Evolutionary conservation across 2,888 invertebrate genomes (phyloP), one percentile per base, ranked within the genome.

Genomic region (Drosophila heteroneura): DNA sequence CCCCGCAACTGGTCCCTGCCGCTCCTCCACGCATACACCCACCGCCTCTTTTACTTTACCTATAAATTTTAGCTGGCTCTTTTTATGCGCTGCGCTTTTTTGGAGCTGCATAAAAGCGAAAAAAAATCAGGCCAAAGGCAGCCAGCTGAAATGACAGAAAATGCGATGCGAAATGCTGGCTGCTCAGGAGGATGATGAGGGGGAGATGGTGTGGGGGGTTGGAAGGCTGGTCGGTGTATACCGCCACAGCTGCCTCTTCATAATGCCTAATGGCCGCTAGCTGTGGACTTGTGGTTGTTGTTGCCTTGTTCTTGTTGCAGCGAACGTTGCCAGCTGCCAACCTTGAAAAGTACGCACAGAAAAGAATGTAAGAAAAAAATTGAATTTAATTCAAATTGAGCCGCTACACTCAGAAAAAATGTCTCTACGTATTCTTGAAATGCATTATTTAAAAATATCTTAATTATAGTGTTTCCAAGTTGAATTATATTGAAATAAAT

Each of bases 381-480:
- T 83, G 89, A 86, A 85, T 85, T 86, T 86, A 86, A 86, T 83
- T 79, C 78, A 86, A 85, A 89, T 83, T 83, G 86, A 89, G 84
- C 81, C 61, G 66, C 37, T 9, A 30, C 39, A 57, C 57, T 57
- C 28, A 16, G 16, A 56, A 28, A n/a, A 51, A 28, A 28, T 6
- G 5, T 3, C 5, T 19, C 19, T 0, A 9, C 5, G 1, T 26
- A 16, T 9, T 16, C 26, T 9, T 26, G 22, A 47, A 47, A 47
- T 47, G 47, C 26, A 47, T 9, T 47, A 7, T 14, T 7, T 16
- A 0, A 22, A 47, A 47, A 22, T 47, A 47, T 47, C 14, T 14
- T 22, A 22, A 9, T 14, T 37, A 16, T 16, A 4, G 5, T n/a
- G n/a, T 19, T 41, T 9, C 9, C 26, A 47, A 26, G 16, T 16